Evolutionary conservation across 2,888 invertebrate genomes (phyloP), one percentile per base, ranked within the genome.

Genomic region (Dexiosoma caninum): DNA sequence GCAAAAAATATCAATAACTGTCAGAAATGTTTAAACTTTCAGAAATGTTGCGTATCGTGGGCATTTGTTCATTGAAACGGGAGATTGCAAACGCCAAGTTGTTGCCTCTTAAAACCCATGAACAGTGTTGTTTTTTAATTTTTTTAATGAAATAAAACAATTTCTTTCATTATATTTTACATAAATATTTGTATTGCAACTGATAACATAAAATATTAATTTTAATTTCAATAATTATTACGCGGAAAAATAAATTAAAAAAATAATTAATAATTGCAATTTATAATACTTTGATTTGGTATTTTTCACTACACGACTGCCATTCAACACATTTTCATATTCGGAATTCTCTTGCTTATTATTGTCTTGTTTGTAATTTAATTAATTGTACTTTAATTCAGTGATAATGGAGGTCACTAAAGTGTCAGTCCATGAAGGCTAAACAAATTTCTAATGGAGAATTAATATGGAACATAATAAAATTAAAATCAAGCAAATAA

Each of bases 361-460:
- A 86, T 84, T 85, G 87, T 88, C 88, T 87, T 85, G 88, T 89
- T 88, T 88, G 88, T 88, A 86, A 87, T 88, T 88, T 87, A 89
- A 88, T 89, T 89, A 89, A 89, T 89, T 89, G 88, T 85, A 85
- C 84, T 89, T 89, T 89, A 89, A 89, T 89, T 88, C 82, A 70
- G 84, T 84, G 84, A 85, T 84, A 84, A 84, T 84, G 83, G 78
- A 71, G 81, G 78, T 75, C 78, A 75, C 60, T 53, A 78, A 78
- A 74, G 78, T 81, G 78, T 75, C 78, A 78, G 55, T 81, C 60
- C 81, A 78, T 81, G 77, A 81, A 81, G 81, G 81, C 81, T 81
- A 77, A 64, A 78, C 78, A 74, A 78, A 78, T 78, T 72, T 72
- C 67, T 72, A 67, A 67, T 78, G 37, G 44, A 66, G 55, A 59